phyloP scores from a whole-genome alignment of 2,888 invertebrate species.

The Drosophila kanekoi region DNA sequence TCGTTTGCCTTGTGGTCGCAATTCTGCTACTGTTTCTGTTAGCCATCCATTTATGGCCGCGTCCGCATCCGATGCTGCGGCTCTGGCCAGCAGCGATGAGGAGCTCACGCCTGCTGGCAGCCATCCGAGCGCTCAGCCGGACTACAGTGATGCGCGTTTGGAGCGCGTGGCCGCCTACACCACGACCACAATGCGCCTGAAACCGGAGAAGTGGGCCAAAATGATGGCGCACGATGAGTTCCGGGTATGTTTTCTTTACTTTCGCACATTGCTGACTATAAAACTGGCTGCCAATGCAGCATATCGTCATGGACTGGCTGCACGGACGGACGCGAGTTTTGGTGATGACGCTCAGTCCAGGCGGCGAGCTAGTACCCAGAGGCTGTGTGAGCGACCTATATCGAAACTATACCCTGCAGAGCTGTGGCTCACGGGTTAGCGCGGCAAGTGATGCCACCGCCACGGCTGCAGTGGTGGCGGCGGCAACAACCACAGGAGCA shows the following conservation, averaged over 20 bases:
- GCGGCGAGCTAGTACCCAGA: slow-evolving; percentile 85
- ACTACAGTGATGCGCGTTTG: slow-evolving; percentile 88
- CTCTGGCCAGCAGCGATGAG: slow-evolving; percentile 70
- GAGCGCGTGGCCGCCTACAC: slow-evolving; percentile 92
- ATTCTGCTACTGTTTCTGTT: slow-evolving; percentile 11
- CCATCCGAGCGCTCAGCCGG: slow-evolving; percentile 45
- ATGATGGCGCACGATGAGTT: slow-evolving; percentile 90
- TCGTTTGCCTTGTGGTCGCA: slow-evolving; percentile 51
- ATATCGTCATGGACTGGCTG: slow-evolving; percentile 84
- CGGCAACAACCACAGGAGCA: slow-evolving; percentile 61
- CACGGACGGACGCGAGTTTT: slow-evolving; percentile 83
- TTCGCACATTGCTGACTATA: not conserved
- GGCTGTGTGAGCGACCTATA: slow-evolving; percentile 84
- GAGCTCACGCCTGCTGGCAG: slow-evolving; percentile 42
- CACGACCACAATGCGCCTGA: slow-evolving; percentile 90
- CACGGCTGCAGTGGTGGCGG: slow-evolving; percentile 65
- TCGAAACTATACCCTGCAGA: slow-evolving; percentile 63
- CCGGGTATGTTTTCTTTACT: slow-evolving; percentile 87
- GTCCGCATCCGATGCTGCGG: slow-evolving; percentile 56
- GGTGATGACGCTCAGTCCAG: slow-evolving; percentile 84
- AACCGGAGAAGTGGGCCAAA: slow-evolving; percentile 94
- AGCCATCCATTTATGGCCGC: slow-evolving; percentile 1
- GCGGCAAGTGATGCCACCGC: slow-evolving; percentile 35
- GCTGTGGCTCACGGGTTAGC: slow-evolving; percentile 26
- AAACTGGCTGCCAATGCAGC: slow-evolving; percentile 72